These are phyloP conservation scores for Zapus hudsonius DNA, from an alignment of 2,113 vertebrate genomes.

Conservation along the genomic window DNA sequence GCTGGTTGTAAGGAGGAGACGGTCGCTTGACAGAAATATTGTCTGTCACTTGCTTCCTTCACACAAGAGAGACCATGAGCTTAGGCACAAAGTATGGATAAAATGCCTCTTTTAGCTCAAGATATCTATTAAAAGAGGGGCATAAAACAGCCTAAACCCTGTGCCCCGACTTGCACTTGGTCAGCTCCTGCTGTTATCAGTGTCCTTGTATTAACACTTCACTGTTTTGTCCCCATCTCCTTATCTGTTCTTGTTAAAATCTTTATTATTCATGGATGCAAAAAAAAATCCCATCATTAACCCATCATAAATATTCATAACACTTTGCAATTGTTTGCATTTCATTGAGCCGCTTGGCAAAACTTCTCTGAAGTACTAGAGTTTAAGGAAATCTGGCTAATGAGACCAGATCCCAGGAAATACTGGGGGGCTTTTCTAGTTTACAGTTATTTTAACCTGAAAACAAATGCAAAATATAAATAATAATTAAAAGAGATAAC, in stretches of 20 bases:
- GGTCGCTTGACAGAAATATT: neutral
- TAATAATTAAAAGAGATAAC: constrained; percentile 75
- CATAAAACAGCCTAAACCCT: neutral
- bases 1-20: neutral
- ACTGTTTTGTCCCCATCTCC: constrained; percentile 79
- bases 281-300: constrained; percentile 84
- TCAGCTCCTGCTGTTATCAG: constrained; percentile 74
- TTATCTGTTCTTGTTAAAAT: constrained; percentile 86
- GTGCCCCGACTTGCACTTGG: constrained; percentile 51
- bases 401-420: constrained; percentile 81
- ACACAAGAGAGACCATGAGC: constrained; percentile 23
- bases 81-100: constrained; percentile 50
- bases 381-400: constrained; percentile 83
- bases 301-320: constrained; percentile 89
- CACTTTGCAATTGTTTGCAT: constrained; percentile 78
- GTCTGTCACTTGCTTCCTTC: constrained; percentile 44
- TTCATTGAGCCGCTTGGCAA: constrained; percentile 85
- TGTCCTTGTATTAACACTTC: constrained; percentile 80
- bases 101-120: constrained; percentile 69
- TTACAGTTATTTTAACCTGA: constrained; percentile 76
- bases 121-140: constrained; percentile 33
- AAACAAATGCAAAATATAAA: constrained; percentile 82
- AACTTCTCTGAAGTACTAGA: constrained; percentile 81
- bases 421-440: constrained; percentile 53
- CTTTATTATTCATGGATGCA: constrained; percentile 87